Base-by-base conservation (phyloP, 2,888 invertebrate species). In the Eilema sororculum region DNA sequence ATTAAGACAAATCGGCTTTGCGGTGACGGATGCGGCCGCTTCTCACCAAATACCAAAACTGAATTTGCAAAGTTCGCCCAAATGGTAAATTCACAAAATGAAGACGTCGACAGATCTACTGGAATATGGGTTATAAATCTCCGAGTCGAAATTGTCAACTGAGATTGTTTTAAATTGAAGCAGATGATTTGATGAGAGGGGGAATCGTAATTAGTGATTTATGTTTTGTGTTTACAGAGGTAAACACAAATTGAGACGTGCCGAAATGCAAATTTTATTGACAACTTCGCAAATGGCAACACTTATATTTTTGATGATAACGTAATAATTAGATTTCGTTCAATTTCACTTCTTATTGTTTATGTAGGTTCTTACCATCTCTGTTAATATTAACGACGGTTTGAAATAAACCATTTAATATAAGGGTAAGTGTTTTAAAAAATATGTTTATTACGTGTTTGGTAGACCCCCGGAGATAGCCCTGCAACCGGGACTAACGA, bases 1-100 rank as follows among this genome's bases (percentile, higher is more conserved):
- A 88, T 88, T 83, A 85, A 89, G 87, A 87, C 86, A 89, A 89
- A 89, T 88, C 84, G 82, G 83, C 81, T 88, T 86, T 80, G 78
- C 76, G 76, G 78, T 79, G 81, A 80, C 81, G 75, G 81, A 79
- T 78, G 82, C 74, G 80, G 72, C 74, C 68, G 68, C 76, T 72
- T 65, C 73, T 66, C 74, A 66, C 72, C 68, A 78, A 74, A 74
- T 73, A 77, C 73, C 65, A 77, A 76, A 78, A 78, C 70, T 67
- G 70, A 76, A 78, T 78, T 79, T 75, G 67, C 72, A 58, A 70
- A 79, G 64, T 79, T 79, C 75, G 70, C 73, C 63, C 77, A 62
- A 61, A 72, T 70, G 25, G 64, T 60, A 69, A 68, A 67, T 69
- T 68, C 65, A 65, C 58, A 69, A 77, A 76, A 79, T 79, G 74